Evolutionary conservation across 2,888 invertebrate genomes (phyloP).

Genomic region (Andrena hattorfiana): DNA sequence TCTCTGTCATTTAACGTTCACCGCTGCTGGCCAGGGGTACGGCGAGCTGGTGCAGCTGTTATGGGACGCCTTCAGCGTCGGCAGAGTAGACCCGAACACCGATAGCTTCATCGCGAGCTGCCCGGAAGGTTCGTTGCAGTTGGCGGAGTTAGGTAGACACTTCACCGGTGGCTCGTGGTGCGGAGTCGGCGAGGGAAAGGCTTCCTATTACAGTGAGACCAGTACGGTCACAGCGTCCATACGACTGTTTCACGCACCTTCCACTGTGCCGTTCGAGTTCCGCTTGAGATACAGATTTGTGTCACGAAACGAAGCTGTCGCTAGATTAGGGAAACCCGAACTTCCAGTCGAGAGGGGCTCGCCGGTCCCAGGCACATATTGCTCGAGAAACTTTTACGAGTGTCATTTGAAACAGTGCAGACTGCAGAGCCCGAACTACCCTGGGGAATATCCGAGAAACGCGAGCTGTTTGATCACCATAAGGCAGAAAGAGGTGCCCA

Average conservation of each 20-base stretch:
- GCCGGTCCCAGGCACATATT: constrained; percentile 93
- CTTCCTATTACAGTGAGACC: constrained; percentile 95
- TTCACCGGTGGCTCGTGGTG: constrained; percentile 97
- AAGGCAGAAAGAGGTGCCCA: constrained; percentile 93
- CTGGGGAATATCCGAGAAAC: constrained; percentile 94
- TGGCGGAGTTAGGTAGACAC: constrained; percentile 94
- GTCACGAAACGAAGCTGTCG: constrained; percentile 92
- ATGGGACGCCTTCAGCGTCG: constrained; percentile 95
- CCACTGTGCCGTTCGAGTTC: constrained; percentile 92
- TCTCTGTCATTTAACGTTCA: constrained; percentile 96
- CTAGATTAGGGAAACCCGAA: constrained; percentile 91
- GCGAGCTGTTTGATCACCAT: constrained; percentile 96
- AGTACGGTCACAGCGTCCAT: constrained; percentile 95
- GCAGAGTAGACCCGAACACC: constrained; percentile 91
- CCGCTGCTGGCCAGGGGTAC: constrained; percentile 94
- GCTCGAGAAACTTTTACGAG: constrained; percentile 94
- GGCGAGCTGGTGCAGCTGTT: constrained; percentile 96
- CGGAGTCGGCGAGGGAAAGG: constrained; percentile 92
- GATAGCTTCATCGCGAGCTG: constrained; percentile 89
- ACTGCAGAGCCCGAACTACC: constrained; percentile 95
- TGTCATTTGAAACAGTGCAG: constrained; percentile 94
- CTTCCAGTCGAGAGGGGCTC: constrained; percentile 93
- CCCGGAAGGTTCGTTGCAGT: constrained; percentile 95
- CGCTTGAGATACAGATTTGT: constrained; percentile 93
- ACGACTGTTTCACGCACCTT: constrained; percentile 90